Base-by-base conservation (phyloP, 2,797 vertebrate genomes). In the Poecilia wingei region DNA sequence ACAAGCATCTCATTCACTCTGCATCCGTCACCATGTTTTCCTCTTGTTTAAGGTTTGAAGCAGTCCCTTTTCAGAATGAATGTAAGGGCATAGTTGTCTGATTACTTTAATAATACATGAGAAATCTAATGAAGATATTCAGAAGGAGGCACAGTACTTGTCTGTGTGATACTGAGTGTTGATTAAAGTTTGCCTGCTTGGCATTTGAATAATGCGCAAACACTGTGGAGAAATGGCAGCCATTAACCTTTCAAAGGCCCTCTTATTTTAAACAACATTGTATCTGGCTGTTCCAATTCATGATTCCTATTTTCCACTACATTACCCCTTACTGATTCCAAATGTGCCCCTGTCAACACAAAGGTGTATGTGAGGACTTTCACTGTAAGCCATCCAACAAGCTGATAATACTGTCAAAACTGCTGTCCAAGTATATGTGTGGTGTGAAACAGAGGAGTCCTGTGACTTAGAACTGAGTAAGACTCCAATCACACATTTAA, bases 81-180 rank as follows among this genome's bases (percentile, higher is more conserved):
- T 88, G 81, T 79, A 73, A 90, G 83, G 84, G 92, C 89, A 91
- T 86, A 86, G 78, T 57, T 43, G 83, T 85, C 89, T 96, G 95
- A 96, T 96, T 96, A 91, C 92, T 93, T 96, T 87, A 96, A 96
- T 96, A 95, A 96, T 94, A 95, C 94, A 95, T 96, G 95, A 96
- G 94, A 91, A 92, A 92, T 85, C 80, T 94, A 93, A 95, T 94
- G 93, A 96, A 94, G 92, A 91, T 90, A 94, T 94, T 94, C 88
- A 91, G 84, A 91, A 89, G 90, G 81, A 89, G 88, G 88, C 88
- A 87, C 80, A 81, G 91, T 91, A 94, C 87, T 89, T 80, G 55
- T 87, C 87, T 94, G 88, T 83, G 91, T 78, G 70, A 82, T 81
- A 41, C 91, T 82, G 80, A 93, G 92, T 55, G 76, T 87, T 96